Conservation (phyloP, 2,797 vertebrate species). For the Neoniphon sammara region DNA sequence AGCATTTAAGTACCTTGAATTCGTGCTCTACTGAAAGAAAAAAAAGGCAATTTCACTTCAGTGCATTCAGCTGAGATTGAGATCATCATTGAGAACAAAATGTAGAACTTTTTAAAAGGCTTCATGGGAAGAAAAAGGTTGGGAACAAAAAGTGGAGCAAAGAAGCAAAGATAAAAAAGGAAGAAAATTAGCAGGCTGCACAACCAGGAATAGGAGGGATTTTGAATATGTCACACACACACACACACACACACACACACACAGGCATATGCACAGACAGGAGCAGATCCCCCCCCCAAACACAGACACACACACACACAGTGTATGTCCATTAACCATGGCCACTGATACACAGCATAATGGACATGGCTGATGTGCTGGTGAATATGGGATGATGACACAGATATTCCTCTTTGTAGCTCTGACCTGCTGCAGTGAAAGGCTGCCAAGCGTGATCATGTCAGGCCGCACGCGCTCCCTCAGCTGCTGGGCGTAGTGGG, state of each 20-base stretch:
- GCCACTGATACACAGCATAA: conserved; percentile 73
- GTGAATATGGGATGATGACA: conserved; percentile 82
- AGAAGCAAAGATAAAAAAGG: conserved; percentile 27
- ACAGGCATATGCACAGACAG: conserved; percentile 1
- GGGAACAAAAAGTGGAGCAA: conserved; percentile 13
- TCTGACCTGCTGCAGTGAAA: conserved; percentile 93
- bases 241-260: conserved; percentile 9
- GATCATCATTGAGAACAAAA: conserved; percentile 43
- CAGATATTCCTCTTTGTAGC: conserved; percentile 84
- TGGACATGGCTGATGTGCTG: conserved; percentile 78
- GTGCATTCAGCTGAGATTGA: conserved; percentile 54
- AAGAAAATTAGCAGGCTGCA: conserved; percentile 23
- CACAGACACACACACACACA: conserved; percentile 54
- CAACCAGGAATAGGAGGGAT: not conserved
- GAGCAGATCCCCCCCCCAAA: conserved; percentile 53
- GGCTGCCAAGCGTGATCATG: conserved; percentile 89
- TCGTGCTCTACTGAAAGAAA: conserved; percentile 35
- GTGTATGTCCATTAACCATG: conserved; percentile 75
- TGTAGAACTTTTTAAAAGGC: conserved; percentile 33
- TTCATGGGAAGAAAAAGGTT: not conserved
- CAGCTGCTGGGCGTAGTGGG: conserved; percentile 85
- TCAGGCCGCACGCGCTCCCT: conserved; percentile 87
- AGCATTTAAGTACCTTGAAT: conserved; percentile 56
- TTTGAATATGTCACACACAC: conserved; percentile 25
- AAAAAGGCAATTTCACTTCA: conserved; percentile 55